Percentiles rank a stretch among this genome's conserved stretches.
Conservation (phyloP, 2,888 invertebrate species). For the Gasteruption jaculator region DNA sequence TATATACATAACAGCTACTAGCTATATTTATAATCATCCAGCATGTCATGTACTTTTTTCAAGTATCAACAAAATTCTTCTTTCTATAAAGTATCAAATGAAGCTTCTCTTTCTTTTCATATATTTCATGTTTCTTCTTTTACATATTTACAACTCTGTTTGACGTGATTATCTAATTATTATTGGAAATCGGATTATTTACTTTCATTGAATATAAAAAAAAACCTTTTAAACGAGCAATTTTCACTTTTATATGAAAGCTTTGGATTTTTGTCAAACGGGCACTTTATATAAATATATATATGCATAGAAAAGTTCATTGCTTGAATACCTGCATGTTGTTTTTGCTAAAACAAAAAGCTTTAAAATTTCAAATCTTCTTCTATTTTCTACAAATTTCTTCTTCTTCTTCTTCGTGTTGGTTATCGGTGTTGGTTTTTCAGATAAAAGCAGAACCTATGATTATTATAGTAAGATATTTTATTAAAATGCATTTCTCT, state of each 20-base stretch:
- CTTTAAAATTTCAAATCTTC: constrained; percentile 14
- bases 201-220: constrained; percentile 1
- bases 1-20: constrained; percentile 49
- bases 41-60: constrained; percentile 43
- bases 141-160: neutral
- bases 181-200: constrained; percentile 3
- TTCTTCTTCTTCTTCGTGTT: constrained; percentile 23
- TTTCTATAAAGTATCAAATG: too few species aligned
- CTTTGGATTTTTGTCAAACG: too few species aligned
- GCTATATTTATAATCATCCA: constrained; percentile 49
- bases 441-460: constrained; percentile 14
- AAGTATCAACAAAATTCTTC: constrained; percentile 17
- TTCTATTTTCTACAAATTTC: constrained; percentile 16
- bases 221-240: too few species aligned
- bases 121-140: too few species aligned
- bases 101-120: constrained; percentile 12
- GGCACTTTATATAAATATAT: too few species aligned
- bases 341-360: too few species aligned
- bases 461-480: constrained; percentile 7
- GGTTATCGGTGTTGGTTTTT: constrained; percentile 29
- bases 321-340: too few species aligned
- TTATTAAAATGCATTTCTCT: constrained; percentile 12
- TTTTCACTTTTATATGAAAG: too few species aligned
- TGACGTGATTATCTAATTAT: constrained; percentile 5
- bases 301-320: too few species aligned